Evolutionary conservation across 2,888 invertebrate species (phyloP).

Genomic region (Eristalis pertinax): DNA sequence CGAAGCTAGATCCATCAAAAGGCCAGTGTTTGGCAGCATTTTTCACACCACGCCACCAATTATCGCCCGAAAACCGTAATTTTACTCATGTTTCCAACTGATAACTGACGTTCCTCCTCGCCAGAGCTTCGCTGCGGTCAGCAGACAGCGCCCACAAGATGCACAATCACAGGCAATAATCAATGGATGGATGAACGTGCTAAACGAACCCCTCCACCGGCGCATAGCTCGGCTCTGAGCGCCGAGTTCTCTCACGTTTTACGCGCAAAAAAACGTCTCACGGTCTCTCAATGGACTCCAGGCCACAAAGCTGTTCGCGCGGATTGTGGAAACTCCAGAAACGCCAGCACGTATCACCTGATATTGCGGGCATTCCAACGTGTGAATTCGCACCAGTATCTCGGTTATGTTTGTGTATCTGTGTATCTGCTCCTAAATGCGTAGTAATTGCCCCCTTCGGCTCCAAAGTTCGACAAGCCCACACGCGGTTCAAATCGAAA

Average conservation of each 20-base stretch:
- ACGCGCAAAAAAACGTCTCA: constrained; percentile 1
- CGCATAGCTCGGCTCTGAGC: neutral
- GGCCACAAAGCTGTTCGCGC: neutral
- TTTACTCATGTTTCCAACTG: no score
- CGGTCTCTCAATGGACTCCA: neutral
- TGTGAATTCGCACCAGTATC: constrained; percentile 11
- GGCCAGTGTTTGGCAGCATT: neutral
- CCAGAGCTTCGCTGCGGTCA: neutral
- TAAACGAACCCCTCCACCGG: neutral
- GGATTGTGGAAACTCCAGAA: constrained; percentile 1
- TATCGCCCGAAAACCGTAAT: neutral
- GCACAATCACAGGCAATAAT: neutral
- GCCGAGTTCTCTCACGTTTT: constrained; percentile 34
- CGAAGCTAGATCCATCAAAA: neutral
- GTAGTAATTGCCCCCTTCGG: neutral
- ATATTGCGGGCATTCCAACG: constrained; percentile 44
- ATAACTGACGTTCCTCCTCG: neutral
- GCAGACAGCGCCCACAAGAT: neutral
- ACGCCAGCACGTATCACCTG: constrained; percentile 45
- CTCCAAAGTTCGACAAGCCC: neutral
- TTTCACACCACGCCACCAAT: neutral
- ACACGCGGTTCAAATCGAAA: neutral
- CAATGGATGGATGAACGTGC: constrained; percentile 9
- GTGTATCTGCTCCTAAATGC: neutral
- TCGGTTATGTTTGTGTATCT: neutral